phyloP scores from a whole-genome alignment of 1,140 invertebrate genomes.

The Sycophaga agraensis region DNA sequence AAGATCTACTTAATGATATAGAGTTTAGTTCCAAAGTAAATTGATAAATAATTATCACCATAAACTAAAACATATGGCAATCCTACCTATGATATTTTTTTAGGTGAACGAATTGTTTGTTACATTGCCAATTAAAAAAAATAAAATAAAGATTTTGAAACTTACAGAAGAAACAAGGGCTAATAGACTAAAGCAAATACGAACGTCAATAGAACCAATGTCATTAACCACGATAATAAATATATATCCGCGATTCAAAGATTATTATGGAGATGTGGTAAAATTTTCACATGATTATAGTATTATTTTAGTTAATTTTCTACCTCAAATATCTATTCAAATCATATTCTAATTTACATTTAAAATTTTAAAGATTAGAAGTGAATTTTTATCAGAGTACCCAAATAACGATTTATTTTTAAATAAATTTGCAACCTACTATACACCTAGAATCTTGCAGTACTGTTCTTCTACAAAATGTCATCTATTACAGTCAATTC shows the following conservation, averaged over 20 bases:
- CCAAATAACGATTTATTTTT: slow-evolving; percentile 16
- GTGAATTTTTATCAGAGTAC: slow-evolving; percentile 12
- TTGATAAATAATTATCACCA: not conserved
- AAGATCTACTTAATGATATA: not conserved
- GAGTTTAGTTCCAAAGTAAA: slow-evolving; percentile 19
- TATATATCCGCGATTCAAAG: slow-evolving; percentile 22
- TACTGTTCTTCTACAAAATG: slow-evolving; percentile 21
- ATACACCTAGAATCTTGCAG: slow-evolving; percentile 23
- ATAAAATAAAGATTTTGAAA: slow-evolving; percentile 19
- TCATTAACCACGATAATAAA: not conserved
- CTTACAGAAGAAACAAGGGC: slow-evolving; percentile 23
- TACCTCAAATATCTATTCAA: not conserved
- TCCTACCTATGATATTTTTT: not conserved
- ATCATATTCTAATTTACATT: not conserved
- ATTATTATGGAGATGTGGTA: slow-evolving; percentile 15
- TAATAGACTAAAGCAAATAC: slow-evolving; percentile 19
- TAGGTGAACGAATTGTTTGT: slow-evolving; percentile 3
- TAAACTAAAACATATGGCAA: not conserved
- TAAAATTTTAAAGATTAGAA: slow-evolving; percentile 11
- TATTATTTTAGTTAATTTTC: not conserved
- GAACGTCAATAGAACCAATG: not conserved
- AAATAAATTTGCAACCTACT: slow-evolving; percentile 7
- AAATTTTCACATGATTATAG: not conserved
- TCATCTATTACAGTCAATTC: slow-evolving; percentile 11
- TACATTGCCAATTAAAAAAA: slow-evolving; percentile 6